A percentile compares a stretch with the other conserved stretches of the same genome.
Evolutionary conservation across 1,140 invertebrate genomes (phyloP).

Genomic region (Nephila pilipes): DNA sequence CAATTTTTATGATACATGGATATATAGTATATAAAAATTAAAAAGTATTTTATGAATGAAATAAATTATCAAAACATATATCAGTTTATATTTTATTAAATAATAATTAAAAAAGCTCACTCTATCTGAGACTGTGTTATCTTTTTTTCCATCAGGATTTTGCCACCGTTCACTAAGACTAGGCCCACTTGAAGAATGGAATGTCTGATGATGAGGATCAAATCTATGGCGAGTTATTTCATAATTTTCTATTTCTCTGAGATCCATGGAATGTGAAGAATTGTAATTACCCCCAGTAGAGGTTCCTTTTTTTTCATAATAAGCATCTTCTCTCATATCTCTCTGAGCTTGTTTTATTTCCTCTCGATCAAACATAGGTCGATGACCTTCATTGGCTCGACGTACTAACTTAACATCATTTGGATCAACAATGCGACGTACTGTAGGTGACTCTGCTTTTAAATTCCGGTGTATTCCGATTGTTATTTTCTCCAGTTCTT

Average conservation of each 20-base stretch:
- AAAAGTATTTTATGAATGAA: too few relatives aligned
- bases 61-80: too few relatives aligned
- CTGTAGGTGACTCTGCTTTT: slow-evolving; percentile 39
- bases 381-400: slow-evolving; percentile 60
- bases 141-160: slow-evolving; percentile 26
- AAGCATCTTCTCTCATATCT: slow-evolving; percentile 71
- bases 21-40: too few relatives aligned
- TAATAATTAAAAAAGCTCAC: slow-evolving; percentile 37
- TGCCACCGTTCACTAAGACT: slow-evolving; percentile 63
- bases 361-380: slow-evolving; percentile 73
- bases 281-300: not conserved
- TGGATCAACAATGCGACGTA: slow-evolving; percentile 56
- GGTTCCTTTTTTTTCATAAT: slow-evolving; percentile 57
- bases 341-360: slow-evolving; percentile 65
- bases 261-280: not conserved
- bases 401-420: slow-evolving; percentile 61
- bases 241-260: slow-evolving; percentile 63
- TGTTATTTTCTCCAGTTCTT: slow-evolving; percentile 72
- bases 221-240: slow-evolving; percentile 65
- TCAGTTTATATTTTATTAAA: not conserved
- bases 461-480: slow-evolving; percentile 46
- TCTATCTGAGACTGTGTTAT: not conserved
- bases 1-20: not conserved
- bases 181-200: not conserved
- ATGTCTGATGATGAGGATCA: slow-evolving; percentile 6